Percentiles rank a stretch among this genome's conserved stretches.
These are phyloP conservation scores for Limnephilus lunatus DNA, from an alignment of 2,888 invertebrate species.

Conservation along the genomic window DNA sequence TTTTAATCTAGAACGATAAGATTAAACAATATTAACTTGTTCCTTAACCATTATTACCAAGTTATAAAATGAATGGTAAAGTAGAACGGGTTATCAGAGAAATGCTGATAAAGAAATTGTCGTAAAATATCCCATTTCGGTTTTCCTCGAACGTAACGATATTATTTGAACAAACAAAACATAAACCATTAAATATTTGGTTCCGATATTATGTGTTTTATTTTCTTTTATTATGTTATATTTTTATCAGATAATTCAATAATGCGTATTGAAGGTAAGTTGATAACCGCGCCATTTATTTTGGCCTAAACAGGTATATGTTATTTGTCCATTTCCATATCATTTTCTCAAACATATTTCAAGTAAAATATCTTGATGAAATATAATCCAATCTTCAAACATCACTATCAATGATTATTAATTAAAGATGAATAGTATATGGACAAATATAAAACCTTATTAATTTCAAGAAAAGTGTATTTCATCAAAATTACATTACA, in stretches of 20 bases:
- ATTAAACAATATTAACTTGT: background rate
- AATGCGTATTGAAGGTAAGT: background rate
- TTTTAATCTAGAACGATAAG: background rate
- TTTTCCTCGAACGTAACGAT: background rate
- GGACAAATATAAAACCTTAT: too few species aligned
- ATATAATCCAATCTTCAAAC: too few species aligned
- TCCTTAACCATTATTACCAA: background rate
- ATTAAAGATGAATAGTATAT: too few species aligned
- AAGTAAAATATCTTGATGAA: too few species aligned
- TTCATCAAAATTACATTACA: too few species aligned
- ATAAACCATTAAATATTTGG: background rate
- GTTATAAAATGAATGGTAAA: background rate
- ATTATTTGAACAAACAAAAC: constrained; percentile 2
- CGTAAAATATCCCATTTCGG: background rate
- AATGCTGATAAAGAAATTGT: background rate
- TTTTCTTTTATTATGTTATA: background rate
- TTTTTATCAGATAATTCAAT: background rate
- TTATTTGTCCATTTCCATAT: background rate
- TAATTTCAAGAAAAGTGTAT: too few species aligned
- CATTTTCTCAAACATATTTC: too few species aligned
- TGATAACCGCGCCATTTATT: background rate
- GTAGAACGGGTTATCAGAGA: background rate
- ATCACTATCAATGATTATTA: too few species aligned
- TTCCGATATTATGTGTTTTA: background rate
- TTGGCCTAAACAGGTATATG: background rate